These are phyloP conservation scores for Atopsyche davidsoni DNA, from an alignment of 1,140 invertebrate genomes.

Conservation along the genomic window DNA sequence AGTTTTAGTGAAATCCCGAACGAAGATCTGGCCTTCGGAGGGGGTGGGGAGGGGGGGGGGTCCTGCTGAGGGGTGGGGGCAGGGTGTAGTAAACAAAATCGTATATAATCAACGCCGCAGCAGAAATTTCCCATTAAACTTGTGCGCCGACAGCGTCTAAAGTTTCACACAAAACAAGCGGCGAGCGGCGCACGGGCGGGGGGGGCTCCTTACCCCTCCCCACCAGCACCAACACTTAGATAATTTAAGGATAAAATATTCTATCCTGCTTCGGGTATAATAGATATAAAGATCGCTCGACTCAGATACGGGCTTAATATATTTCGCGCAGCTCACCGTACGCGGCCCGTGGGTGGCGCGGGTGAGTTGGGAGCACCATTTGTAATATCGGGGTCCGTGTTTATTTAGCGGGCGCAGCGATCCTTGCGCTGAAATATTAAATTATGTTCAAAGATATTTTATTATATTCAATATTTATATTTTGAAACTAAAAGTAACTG, in stretches of 20 bases:
- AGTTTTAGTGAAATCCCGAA: no score
- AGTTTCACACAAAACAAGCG: no score
- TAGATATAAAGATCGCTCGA: conserved; percentile 30
- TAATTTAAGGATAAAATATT: conserved; percentile 31
- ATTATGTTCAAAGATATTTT: no score
- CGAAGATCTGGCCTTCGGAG: no score
- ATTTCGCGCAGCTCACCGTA: conserved; percentile 20
- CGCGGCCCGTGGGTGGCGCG: conserved; percentile 8
- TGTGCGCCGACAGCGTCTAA: no score
- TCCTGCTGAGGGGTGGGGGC: conserved; percentile 8
- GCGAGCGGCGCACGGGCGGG: background rate
- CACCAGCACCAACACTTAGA: conserved; percentile 22
- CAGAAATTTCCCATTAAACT: no score
- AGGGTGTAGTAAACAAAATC: conserved; percentile 25
- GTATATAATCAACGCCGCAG: no score
- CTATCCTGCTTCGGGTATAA: conserved; percentile 26
- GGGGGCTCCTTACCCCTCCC: conserved; percentile 4
- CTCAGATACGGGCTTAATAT: conserved; percentile 27
- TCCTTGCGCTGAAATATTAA: no score
- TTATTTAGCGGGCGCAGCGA: no score
- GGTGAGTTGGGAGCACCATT: background rate
- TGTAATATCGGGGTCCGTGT: no score
- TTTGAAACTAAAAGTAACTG: no score
- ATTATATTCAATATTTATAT: no score
- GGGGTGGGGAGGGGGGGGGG: background rate